Base-by-base conservation (phyloP, 2,113 vertebrate genomes). In the Tauraco erythrolophus region DNA sequence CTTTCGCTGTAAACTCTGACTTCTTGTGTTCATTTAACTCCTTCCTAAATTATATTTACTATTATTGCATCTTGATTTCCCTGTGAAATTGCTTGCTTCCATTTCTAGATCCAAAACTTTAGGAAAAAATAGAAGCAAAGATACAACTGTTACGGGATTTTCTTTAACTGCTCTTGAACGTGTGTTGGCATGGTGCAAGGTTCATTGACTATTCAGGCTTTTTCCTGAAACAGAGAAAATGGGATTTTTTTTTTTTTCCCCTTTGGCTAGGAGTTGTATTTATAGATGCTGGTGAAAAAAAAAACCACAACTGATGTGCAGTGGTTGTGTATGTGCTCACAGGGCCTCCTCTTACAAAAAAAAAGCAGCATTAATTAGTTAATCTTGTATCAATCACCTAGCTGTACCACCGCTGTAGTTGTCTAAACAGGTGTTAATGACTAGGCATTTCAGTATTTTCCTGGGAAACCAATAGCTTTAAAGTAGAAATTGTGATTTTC, bases 401-500 rank as follows among this genome's bases (percentile, higher is more conserved):
- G 54, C 30, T 41, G 25, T 48, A 48, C 22, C 68, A 69, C 17
- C 23, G 17, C 50, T 74, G 56, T 21, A 50, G 51, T 27, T 50
- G 41, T 79, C 79, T 93, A 93, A 93, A 91, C 2, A 86, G 74
- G 58, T 53, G 74, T 33, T 76, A 88, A 74, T 51, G 84, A 88
- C 45, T 85, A 80, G 27, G 74, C 23, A 27, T 54, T 76, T 79
- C 48, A 65, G 51, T 79, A 41, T 91, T 84, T 94, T 61, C 61
- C 68, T 45, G 45, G 64, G 60, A 70, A 94, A 95, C 92, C 92
- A 66, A 88, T 77, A 86, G 12, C 68, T 88, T 88, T 54, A 61
- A 85, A 95, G 72, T 11, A 76, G 84, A 84, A 96, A 82, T n/a
- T 24, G 54, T 7, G 24, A 64, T 79, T 95, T 94, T 80, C 50